Percentiles rank a stretch among this genome's conserved stretches.
These are phyloP conservation scores for Lypha dubia DNA, from an alignment of 2,888 invertebrate species.

Conservation along the genomic window DNA sequence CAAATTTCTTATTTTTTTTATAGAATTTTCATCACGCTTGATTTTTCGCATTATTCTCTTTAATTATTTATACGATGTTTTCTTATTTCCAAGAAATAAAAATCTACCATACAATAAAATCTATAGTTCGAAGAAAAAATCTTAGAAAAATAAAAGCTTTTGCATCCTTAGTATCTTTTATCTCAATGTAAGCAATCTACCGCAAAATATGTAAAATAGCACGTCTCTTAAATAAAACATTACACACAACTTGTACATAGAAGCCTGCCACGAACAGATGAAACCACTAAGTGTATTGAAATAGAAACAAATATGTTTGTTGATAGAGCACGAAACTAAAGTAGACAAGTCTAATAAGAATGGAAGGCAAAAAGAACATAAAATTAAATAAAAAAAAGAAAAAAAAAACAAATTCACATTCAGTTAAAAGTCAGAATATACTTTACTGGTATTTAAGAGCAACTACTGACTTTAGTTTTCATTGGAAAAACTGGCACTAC, in stretches of 20 bases:
- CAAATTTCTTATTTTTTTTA: not conserved
- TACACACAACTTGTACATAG: conserved; percentile 25
- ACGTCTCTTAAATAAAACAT: conserved; percentile 64
- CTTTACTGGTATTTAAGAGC: conserved; percentile 2
- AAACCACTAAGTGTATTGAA: conserved; percentile 38
- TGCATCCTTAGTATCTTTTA: conserved; percentile 33
- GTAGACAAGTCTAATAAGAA: conserved; percentile 44
- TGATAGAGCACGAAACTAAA: conserved; percentile 66
- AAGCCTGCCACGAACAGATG: conserved; percentile 39
- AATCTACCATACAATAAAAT: not conserved
- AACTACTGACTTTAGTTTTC: conserved; percentile 2
- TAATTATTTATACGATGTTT: conserved; percentile 4
- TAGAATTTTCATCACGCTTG: not conserved
- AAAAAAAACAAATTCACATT: too few species aligned
- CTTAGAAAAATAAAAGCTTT: not conserved
- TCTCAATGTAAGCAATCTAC: conserved; percentile 54
- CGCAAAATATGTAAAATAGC: conserved; percentile 64
- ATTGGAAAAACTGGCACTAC: conserved; percentile 24
- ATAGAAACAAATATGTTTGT: conserved; percentile 50
- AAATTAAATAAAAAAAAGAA: not conserved
- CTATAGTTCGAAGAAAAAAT: not conserved
- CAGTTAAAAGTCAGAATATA: conserved; percentile 34
- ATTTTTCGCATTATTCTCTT: not conserved
- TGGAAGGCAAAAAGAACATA: conserved; percentile 5
- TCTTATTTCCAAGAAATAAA: not conserved